These are phyloP conservation scores for Zosterops lateralis DNA, from an alignment of 2,113 vertebrate species.

Conservation along the genomic window DNA sequence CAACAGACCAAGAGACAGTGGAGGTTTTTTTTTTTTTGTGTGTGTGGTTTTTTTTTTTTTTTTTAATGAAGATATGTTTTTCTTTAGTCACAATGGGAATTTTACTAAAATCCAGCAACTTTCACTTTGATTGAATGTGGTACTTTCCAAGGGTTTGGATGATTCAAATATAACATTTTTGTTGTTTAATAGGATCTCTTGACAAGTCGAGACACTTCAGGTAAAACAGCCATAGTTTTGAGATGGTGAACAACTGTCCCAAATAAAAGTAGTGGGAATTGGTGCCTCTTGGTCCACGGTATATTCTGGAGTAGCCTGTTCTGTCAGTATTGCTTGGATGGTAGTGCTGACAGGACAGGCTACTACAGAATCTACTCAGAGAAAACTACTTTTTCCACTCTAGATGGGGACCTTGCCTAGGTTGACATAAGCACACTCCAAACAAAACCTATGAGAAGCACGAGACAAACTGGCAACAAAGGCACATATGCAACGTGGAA, in stretches of 20 bases:
- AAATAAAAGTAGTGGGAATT: background rate
- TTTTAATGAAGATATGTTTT: background rate
- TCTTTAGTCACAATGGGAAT: background rate
- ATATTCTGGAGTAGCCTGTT: background rate
- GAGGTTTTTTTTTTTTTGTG: too few species aligned
- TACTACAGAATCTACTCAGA: background rate
- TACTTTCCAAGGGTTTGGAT: background rate
- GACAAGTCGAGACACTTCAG: background rate
- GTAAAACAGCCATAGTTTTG: background rate
- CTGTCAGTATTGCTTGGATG: background rate
- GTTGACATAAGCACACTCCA: background rate
- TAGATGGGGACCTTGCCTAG: background rate
- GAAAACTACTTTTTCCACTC: background rate
- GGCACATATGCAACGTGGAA: background rate
- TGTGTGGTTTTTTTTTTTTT: rapidly evolving
- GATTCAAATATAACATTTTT: background rate
- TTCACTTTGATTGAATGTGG: background rate
- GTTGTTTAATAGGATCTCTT: background rate
- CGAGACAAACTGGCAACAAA: background rate
- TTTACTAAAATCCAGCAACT: background rate
- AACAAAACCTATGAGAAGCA: background rate
- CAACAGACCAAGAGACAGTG: background rate
- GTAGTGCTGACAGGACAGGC: background rate
- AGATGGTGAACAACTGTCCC: background rate
- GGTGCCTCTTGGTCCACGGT: background rate